Evolutionary conservation across 1,140 invertebrate species (phyloP), one percentile per base, ranked within the genome.

Genomic region (Pseudomyrmex concolor): DNA sequence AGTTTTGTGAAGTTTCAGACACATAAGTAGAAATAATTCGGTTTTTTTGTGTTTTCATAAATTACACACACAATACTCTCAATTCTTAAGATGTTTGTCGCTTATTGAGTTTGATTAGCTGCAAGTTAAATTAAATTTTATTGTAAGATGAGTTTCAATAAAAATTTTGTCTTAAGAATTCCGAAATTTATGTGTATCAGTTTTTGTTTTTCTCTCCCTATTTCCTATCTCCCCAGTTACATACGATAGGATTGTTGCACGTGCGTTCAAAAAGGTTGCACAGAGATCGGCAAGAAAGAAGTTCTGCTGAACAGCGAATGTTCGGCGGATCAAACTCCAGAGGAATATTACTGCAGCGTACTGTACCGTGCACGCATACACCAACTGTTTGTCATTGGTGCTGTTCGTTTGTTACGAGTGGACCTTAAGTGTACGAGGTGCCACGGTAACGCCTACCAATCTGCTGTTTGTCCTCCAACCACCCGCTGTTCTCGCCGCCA

Each of bases 381-480:
- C 76, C 76, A 17, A 76, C 48, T 82, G 78, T 82, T 82, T 73
- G 70, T 82, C 78, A 70, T 82, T 72, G 78, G 85, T 66, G 77
- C 74, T 59, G 82, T 84, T 84, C 82, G 70, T 86, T 87, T 85
- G 86, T 87, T 86, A 86, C 84, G 64, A 50, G 78, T 81, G 84
- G 70, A 74, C 84, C 85, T 87, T 87, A 87, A 87, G 86, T 87
- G 86, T 77, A 74, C 59, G 78, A 87, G 66, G 84, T 60, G 72
- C 51, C 80, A 59, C 64, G 90, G 85, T 91, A 91, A 91, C 89
- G 88, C 89, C 83, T 87, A 84, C 84, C 88, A 87, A 86, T 60
- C 89, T 89, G 89, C 85, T 89, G 90, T 91, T 91, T 91, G 91
- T 80, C 91, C 84, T 82, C 78, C 19, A 34, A 76, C 84, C 57